Base-by-base conservation (phyloP, 2,113 vertebrate genomes). In the Trochalopteron elliotii region DNA sequence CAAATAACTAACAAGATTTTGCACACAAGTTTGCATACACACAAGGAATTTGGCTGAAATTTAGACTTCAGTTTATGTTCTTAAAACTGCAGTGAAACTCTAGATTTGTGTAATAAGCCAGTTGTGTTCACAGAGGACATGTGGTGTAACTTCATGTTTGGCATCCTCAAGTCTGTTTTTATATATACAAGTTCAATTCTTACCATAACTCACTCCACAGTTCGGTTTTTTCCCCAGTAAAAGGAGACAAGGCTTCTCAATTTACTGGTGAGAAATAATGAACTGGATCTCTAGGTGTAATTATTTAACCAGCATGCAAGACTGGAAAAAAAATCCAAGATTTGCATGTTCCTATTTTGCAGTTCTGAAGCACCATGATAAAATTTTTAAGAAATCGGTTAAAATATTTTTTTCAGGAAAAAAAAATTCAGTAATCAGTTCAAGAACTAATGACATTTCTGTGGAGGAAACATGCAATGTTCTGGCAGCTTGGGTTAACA, bases 391-490 rank as follows among this genome's bases (percentile, higher is more conserved):
- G 39, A 55, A 3, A 74, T 19, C 4, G 23, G 3, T 59, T 55
- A 0, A 0, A 92, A 42, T 11, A 2, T 6, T 21, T 49, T 37
- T 16, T 74, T 15, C 8, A 3, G 10, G 1, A 2, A 5, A 22
- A 37, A 49, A 57, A 44, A 27, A 9, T 23, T 11, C 3, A 37
- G 31, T 39, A 45, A 14, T 47, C 50, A 55, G 4, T 83, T 91
- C 56, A 89, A 67, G 15, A 87, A 74, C 65, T 72, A 86, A 70
- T 74, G 71, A 30, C 15, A 39, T 69, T 15, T 59, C 5, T 63
- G 3, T 39, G 47, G 21, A 63, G 39, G 22, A 83, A 74, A 74
- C 1, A 16, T 11, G 4, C 42, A 45, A 5, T 10, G 9, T 55
- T 95, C 18, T 68, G 30, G 15, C n/a, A 18, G 5, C 11, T 35